A percentile compares a stretch with the other conserved stretches of the same genome.
Conservation (phyloP, 1,140 invertebrate genomes). For the Pseudomyrmex flavicornis region DNA sequence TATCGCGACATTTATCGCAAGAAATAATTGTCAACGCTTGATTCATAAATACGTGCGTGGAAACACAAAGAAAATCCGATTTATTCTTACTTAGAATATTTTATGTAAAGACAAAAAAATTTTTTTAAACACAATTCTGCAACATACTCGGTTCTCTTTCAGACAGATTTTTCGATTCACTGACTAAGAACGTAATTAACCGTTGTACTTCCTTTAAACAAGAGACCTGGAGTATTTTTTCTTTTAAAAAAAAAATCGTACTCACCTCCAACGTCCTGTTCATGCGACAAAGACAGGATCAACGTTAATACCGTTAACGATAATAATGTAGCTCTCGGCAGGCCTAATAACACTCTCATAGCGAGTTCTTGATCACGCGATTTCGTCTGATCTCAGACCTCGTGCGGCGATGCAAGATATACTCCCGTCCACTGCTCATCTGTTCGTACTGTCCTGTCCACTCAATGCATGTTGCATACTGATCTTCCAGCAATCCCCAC, state of each 20-base stretch:
- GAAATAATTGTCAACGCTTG: too few relatives aligned
- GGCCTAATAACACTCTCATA: not conserved
- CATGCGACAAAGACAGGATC: not conserved
- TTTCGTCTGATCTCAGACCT: not conserved
- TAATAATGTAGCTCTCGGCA: not conserved
- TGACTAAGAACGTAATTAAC: not conserved
- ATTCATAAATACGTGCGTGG: too few relatives aligned
- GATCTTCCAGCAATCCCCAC: slow-evolving; percentile 55
- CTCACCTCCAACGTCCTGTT: slow-evolving; percentile 28
- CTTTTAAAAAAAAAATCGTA: not conserved
- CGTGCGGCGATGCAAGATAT: not conserved
- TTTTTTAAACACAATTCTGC: too few relatives aligned
- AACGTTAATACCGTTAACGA: not conserved
- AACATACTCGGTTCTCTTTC: not conserved
- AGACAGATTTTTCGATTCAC: not conserved
- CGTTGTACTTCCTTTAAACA: not conserved
- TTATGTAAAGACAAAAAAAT: too few relatives aligned
- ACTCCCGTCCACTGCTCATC: not conserved
- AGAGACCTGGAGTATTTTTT: not conserved
- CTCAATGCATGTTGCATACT: not conserved
- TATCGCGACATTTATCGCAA: too few relatives aligned
- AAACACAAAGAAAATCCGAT: too few relatives aligned
- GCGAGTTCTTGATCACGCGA: not conserved
- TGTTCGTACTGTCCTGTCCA: not conserved
- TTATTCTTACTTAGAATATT: too few relatives aligned